Evolutionary conservation across 1,140 invertebrate species (phyloP).

Genomic region (Drosophila tani): DNA sequence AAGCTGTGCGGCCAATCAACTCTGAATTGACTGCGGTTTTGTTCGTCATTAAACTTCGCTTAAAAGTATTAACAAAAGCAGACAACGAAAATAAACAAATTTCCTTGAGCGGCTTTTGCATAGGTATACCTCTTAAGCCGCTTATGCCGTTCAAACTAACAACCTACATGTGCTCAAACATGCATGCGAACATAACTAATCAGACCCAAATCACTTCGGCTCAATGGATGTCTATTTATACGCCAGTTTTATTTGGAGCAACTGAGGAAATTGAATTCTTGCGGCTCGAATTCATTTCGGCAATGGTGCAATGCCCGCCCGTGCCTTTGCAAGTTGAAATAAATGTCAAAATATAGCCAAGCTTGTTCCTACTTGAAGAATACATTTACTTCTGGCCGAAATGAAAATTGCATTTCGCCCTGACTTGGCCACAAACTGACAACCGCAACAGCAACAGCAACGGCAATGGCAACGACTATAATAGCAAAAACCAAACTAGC

Average conservation of each 20-base stretch:
- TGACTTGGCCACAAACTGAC: constrained; percentile 52
- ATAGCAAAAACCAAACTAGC: constrained; percentile 1
- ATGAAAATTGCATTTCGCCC: constrained; percentile 56
- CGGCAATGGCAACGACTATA: constrained; percentile 4
- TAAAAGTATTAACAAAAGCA: constrained; percentile 16
- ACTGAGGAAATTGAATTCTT: constrained; percentile 54
- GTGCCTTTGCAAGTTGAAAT: constrained; percentile 30
- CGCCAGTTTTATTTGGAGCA: constrained; percentile 16
- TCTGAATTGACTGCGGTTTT: constrained; percentile 27
- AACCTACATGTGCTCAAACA: constrained; percentile 17
- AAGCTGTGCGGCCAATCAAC: constrained; percentile 36
- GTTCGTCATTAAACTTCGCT: constrained; percentile 14
- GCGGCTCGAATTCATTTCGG: constrained; percentile 33
- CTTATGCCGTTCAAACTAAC: constrained; percentile 18
- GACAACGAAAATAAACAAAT: constrained; percentile 1
- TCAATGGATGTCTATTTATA: constrained; percentile 35
- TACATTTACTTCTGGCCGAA: constrained; percentile 25
- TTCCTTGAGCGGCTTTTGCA: constrained; percentile 6
- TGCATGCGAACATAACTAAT: constrained; percentile 22
- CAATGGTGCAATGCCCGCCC: constrained; percentile 17
- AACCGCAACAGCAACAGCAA: constrained; percentile 37
- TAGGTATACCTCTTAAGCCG: constrained; percentile 12
- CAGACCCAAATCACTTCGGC: constrained; percentile 40
- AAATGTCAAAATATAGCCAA: constrained; percentile 42
- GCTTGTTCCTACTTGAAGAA: constrained; percentile 39